Evolutionary conservation across 2,113 vertebrate species (phyloP).

Genomic region (Centropus unirufus): DNA sequence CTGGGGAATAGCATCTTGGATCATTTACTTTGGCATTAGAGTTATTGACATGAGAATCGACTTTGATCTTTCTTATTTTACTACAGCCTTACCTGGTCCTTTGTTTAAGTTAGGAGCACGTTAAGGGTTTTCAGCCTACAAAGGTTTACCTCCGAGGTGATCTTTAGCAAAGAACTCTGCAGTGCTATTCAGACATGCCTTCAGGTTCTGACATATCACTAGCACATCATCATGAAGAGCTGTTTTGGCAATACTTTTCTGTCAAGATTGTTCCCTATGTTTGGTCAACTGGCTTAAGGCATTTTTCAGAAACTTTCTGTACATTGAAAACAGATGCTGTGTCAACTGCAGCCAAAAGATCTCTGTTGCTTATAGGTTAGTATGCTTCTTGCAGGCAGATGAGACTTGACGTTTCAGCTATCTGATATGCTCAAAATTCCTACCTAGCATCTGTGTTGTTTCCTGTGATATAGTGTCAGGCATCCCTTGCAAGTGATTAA

Average conservation of each 20-base stretch:
- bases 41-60: background rate
- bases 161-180: background rate
- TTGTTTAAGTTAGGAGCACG: background rate
- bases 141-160: background rate
- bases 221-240: background rate
- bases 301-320: background rate
- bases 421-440: background rate
- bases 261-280: background rate
- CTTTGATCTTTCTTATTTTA: background rate
- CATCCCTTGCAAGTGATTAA: background rate
- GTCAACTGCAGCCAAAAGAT: background rate
- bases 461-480: background rate
- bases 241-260: background rate
- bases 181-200: accelerated
- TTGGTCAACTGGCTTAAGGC: background rate
- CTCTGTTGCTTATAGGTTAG: background rate
- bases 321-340: background rate
- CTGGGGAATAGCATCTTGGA: background rate
- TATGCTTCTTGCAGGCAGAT: background rate
- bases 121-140: background rate
- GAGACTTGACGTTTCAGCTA: background rate
- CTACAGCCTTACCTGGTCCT: background rate
- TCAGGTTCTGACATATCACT: background rate
- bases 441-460: background rate
- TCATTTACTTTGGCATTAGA: background rate